phyloP scores from a whole-genome alignment of 2,113 vertebrate species.

The Colistium nudipinnis region DNA sequence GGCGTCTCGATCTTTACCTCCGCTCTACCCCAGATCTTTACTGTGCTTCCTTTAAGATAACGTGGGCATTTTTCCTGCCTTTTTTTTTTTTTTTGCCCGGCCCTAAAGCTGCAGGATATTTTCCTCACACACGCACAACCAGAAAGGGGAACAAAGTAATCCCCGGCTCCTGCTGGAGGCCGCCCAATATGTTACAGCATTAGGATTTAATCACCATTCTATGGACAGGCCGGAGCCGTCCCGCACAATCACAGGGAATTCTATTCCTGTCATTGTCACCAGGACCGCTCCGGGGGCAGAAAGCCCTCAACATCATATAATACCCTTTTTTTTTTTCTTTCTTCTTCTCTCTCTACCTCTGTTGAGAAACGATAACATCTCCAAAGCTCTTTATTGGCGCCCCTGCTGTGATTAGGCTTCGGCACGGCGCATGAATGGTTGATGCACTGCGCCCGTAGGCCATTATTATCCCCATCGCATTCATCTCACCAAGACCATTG shows the following conservation, averaged over 20 bases:
- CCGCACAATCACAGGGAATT: conserved; percentile 32
- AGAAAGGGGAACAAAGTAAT: conserved; percentile 43
- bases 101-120: conserved; percentile 33
- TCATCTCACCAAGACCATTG: conserved; percentile 66
- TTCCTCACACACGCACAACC: conserved; percentile 43
- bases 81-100: too few species aligned
- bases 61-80: conserved; percentile 16
- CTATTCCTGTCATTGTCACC: conserved; percentile 40
- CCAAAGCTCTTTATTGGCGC: conserved; percentile 37
- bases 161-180: conserved; percentile 40
- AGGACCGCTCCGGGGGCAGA: conserved; percentile 15
- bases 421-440: conserved; percentile 57
- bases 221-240: conserved; percentile 40
- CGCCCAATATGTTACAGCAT: conserved; percentile 50
- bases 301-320: conserved; percentile 15
- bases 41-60: conserved; percentile 45
- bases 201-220: conserved; percentile 64
- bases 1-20: conserved; percentile 30
- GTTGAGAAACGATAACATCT: conserved; percentile 55
- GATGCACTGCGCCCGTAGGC: conserved; percentile 45
- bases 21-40: conserved; percentile 34
- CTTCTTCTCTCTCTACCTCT: too few species aligned
- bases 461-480: conserved; percentile 58
- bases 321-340: not conserved
- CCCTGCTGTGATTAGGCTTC: conserved; percentile 54